Evolutionary conservation across 1,140 invertebrate species (phyloP).

Genomic region (Gonatopus flavifemur): DNA sequence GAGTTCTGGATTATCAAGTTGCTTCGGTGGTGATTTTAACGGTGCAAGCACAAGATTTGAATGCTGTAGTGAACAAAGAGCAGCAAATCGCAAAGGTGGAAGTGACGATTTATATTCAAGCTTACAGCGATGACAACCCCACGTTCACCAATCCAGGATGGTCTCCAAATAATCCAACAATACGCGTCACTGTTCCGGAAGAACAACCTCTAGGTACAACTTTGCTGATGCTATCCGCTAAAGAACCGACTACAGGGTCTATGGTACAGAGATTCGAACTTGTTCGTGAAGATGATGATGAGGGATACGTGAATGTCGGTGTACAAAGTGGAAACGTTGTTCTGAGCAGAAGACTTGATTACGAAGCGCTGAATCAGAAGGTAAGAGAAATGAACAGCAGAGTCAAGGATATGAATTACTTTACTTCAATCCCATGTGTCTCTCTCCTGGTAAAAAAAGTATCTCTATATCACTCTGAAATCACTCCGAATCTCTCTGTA

Average conservation of each 20-base stretch:
- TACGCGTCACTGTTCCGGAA: conserved; percentile 71
- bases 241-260: conserved; percentile 70
- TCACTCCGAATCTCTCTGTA: too few species aligned
- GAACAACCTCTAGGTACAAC: conserved; percentile 78
- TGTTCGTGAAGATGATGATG: conserved; percentile 47
- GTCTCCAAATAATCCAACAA: conserved; percentile 67
- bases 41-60: conserved; percentile 72
- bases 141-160: conserved; percentile 72
- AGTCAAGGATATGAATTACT: too few species aligned
- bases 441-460: too few species aligned
- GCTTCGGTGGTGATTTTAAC: conserved; percentile 78
- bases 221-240: conserved; percentile 71
- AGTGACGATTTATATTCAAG: conserved; percentile 78
- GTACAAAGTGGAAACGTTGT: conserved; percentile 71
- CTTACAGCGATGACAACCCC: conserved; percentile 77
- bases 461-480: too few species aligned
- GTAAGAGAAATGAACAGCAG: too few species aligned
- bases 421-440: too few species aligned
- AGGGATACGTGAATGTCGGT: conserved; percentile 62
- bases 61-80: conserved; percentile 68
- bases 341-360: conserved; percentile 72
- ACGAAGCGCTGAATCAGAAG: conserved; percentile 68
- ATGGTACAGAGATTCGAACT: conserved; percentile 66
- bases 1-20: conserved; percentile 74
- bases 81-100: conserved; percentile 69